phyloP scores from a whole-genome alignment of 2,888 invertebrate species.

The Periphyllus acericola region DNA sequence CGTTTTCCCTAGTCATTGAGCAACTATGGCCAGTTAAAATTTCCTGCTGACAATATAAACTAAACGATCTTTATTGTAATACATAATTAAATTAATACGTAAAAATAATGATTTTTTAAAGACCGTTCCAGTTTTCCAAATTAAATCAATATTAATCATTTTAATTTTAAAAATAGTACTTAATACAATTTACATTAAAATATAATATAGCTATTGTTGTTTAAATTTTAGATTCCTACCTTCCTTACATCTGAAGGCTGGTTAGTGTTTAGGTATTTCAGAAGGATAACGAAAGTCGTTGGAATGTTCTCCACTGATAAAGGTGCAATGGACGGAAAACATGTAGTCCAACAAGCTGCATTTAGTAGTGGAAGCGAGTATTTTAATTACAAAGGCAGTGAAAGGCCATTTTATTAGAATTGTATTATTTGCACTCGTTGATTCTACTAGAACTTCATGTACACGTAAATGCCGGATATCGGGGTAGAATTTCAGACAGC shows the following conservation, averaged over 20 bases:
- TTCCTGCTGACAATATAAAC: too few species aligned
- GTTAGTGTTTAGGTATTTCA: background rate
- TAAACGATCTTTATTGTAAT: too few species aligned
- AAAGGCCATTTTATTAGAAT: background rate
- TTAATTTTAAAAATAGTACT: too few species aligned
- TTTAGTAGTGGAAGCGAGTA: background rate
- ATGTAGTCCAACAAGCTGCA: background rate
- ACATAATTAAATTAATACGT: too few species aligned
- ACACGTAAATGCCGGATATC: background rate
- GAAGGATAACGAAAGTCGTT: background rate
- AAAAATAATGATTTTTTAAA: too few species aligned
- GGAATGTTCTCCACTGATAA: background rate
- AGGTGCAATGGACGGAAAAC: background rate
- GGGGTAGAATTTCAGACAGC: background rate
- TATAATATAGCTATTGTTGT: background rate
- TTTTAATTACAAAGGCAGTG: background rate
- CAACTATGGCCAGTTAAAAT: too few species aligned
- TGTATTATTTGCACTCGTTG: background rate
- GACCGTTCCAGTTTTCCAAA: too few species aligned
- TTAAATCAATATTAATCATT: too few species aligned
- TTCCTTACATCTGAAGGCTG: background rate
- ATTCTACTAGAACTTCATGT: background rate
- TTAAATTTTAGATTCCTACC: background rate
- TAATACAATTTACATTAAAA: background rate
- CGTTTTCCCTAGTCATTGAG: too few species aligned